Base-by-base conservation (phyloP, 2,113 vertebrate species). In the Coryphaenoides rupestris region DNA sequence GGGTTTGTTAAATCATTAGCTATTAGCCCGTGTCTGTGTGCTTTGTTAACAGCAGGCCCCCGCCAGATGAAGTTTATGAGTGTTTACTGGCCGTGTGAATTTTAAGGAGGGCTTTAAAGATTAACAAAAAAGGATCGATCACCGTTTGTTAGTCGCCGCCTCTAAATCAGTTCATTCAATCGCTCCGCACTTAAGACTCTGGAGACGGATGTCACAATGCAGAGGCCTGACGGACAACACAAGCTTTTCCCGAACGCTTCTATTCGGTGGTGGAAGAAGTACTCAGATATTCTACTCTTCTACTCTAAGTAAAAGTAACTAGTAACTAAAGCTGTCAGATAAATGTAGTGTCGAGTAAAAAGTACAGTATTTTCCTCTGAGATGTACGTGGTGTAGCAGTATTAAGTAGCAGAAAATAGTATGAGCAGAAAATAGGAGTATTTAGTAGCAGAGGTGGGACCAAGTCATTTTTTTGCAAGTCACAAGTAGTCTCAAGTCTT, bases 1-100 rank as follows among this genome's bases (percentile, higher is more conserved):
- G 73, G 46, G 58, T 73, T 72, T 66, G 60, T 63, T 80, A 83
- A 85, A 80, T 84, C 80, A 79, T 74, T 64, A 72, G 76, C 68
- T 65, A 75, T 78, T 80, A 86, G 70, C 57, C n/a, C 24, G 13
- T 33, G 68, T 66, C 50, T 73, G 63, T 46, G 26, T 73, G 74
- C 59, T 57, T 52, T 70, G 73, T 73, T 79, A 72, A 76, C 60
- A 73, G 75, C 80, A 68, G 65, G 33, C 79, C 28, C n/a, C 79
- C 69, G 68, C 73, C 66, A 79, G 77, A 75, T 80, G 65, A 75
- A 59, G 28, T 82, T 83, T 80, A 74, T 68, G 65, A 45, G 55
- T 58, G 65, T 83, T 81, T 80, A 80, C 77, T 80, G 69, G 70
- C 60, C 52, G 57, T 53, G 69, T 80, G 72, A 81, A 75, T 73